phyloP scores from a whole-genome alignment of 2,113 vertebrate genomes.

The Strigops habroptila region DNA sequence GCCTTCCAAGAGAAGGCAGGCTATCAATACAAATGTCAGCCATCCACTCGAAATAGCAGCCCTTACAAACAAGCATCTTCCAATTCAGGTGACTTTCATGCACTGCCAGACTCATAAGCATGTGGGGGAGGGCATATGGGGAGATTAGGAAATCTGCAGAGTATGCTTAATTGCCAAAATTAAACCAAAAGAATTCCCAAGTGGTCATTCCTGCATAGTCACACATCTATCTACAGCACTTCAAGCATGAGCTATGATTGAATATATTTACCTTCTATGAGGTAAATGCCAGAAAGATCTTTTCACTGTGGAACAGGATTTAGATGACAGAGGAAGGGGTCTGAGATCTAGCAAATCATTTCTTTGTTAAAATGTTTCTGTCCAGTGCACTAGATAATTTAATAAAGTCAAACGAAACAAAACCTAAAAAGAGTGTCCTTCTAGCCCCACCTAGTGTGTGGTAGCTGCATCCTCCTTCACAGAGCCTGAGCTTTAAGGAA shows the following conservation, averaged over 20 bases:
- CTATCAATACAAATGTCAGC: not conserved
- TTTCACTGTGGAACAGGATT: not conserved
- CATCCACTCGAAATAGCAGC: not conserved
- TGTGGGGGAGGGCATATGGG: rapidly evolving
- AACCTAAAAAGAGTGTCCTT: not conserved
- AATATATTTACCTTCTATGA: not conserved
- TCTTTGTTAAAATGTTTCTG: not conserved
- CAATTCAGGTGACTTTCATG: not conserved
- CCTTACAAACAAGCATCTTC: not conserved
- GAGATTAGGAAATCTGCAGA: not conserved
- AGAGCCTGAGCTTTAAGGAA: not conserved
- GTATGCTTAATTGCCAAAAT: not conserved
- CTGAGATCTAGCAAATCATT: not conserved
- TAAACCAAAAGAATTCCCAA: not conserved
- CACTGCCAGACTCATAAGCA: not conserved
- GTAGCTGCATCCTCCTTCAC: not conserved
- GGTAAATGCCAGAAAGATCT: not conserved
- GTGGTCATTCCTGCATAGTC: not conserved
- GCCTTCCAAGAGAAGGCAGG: not conserved
- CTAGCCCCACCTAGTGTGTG: not conserved
- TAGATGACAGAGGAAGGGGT: not conserved
- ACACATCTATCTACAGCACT: not conserved
- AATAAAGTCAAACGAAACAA: not conserved
- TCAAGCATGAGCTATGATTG: not conserved
- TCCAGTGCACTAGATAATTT: not conserved